Evolutionary conservation across 2,888 invertebrate species (phyloP).

Genomic region (Barypeithes pellucidus): DNA sequence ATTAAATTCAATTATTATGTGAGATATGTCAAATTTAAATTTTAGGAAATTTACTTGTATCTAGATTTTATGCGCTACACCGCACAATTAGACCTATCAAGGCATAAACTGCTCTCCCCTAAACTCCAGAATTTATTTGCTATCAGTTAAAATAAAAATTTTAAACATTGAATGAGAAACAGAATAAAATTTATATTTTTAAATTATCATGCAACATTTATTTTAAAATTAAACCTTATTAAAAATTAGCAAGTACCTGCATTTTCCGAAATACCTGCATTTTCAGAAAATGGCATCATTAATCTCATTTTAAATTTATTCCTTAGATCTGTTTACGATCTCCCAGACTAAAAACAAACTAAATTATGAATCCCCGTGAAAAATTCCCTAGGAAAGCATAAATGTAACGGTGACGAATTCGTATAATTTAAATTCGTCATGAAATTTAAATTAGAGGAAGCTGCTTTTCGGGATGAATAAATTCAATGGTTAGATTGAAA

Average conservation of each 20-base stretch:
- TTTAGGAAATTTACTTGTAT: too few relatives aligned
- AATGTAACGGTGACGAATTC: slow-evolving; percentile 26
- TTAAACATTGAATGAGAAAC: too few relatives aligned
- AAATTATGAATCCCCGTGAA: slow-evolving; percentile 24
- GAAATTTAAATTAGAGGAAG: slow-evolving; percentile 31
- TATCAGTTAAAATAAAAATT: too few relatives aligned
- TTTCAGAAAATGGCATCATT: neutral
- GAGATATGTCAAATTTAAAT: too few relatives aligned
- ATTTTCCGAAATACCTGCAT: neutral
- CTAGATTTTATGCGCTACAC: too few relatives aligned
- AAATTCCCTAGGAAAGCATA: slow-evolving; percentile 26
- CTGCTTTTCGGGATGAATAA: slow-evolving; percentile 27
- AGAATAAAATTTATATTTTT: too few relatives aligned
- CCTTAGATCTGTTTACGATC: neutral
- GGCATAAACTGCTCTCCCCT: too few relatives aligned
- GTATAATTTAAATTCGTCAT: slow-evolving; percentile 29
- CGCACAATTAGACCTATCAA: too few relatives aligned
- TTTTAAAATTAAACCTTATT: neutral
- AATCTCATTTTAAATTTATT: neutral
- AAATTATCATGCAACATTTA: neutral
- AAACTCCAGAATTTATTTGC: too few relatives aligned
- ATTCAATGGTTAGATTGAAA: slow-evolving; percentile 23
- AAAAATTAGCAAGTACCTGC: neutral
- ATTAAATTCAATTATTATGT: too few relatives aligned
- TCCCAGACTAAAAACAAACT: slow-evolving; percentile 28